Evolutionary conservation across 1,140 invertebrate species (phyloP), one percentile per base, ranked within the genome.

Genomic region (Atopsyche davidsoni): DNA sequence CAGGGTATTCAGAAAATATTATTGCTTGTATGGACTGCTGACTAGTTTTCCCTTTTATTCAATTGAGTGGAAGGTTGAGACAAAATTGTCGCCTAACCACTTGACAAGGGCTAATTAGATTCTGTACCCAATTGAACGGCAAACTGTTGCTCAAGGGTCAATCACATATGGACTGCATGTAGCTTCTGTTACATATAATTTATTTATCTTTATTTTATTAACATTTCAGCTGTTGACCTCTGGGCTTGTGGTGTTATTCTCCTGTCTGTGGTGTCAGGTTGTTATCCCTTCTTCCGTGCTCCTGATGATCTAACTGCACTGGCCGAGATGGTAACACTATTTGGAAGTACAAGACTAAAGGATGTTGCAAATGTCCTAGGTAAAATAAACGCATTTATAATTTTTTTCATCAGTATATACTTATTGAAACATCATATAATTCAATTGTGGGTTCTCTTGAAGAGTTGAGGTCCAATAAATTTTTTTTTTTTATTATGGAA

Each of bases 181-280:
- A n/a, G n/a, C n/a, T n/a, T n/a, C n/a, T n/a, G n/a, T n/a, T n/a
- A n/a, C n/a, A n/a, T n/a, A n/a, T n/a, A n/a, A n/a, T n/a, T n/a
- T 19, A 36, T 23, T 7, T 47, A 44, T 55, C 50, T 42, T 57
- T 42, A 18, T 25, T 21, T 49, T 41, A 13, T 44, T 43, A 21
- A 72, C 71, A 32, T 48, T 44, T 36, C 23, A 76, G 87, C 86
- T 55, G 84, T 96, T 51, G 92, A 96, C 72, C 78, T 92, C 45
- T 95, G 92, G 92, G 87, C 91, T 24, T 80, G 81, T 31, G 92
- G 92, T 25, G 83, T 94, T 3, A 91, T 94, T 48, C 79, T 94
- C 59, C 65, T 92, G 2, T 86, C 82, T 41, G 80, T 91, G 48
- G 69, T 93, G 4, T 86, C 83, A 59, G 80, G 81, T 13, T 80